Percentiles rank a stretch among this genome's conserved stretches.
phyloP scores from a whole-genome alignment of 2,113 vertebrate species.

The Amblyopsis rosae region DNA sequence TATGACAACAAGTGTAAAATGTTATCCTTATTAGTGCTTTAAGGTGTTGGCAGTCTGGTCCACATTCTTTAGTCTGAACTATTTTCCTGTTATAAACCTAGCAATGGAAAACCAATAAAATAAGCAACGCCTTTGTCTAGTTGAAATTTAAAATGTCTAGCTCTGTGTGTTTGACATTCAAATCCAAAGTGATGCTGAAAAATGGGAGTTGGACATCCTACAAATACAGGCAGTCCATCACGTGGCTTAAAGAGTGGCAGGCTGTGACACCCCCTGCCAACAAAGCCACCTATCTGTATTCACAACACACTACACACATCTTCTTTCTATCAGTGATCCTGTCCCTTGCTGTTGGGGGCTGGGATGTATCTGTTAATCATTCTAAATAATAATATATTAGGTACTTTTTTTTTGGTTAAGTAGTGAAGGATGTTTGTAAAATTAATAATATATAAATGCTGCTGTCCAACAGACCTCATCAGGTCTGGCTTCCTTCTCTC shows the following conservation, averaged over 20 bases:
- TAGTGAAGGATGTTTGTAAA: not conserved
- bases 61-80: not conserved
- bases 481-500: not conserved
- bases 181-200: constrained; percentile 9
- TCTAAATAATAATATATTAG: not conserved
- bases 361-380: too few relatives aligned
- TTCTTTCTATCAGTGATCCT: not conserved
- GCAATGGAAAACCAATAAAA: too few relatives aligned
- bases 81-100: too few relatives aligned
- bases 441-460: not conserved
- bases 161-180: not conserved
- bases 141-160: not conserved
- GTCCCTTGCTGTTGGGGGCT: not conserved
- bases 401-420: not conserved
- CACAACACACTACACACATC: not conserved
- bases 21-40: too few relatives aligned
- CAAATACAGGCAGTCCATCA: constrained; percentile 52
- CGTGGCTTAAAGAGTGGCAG: constrained; percentile 55
- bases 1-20: too few relatives aligned
- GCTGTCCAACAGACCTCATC: not conserved
- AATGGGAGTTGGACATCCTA: constrained; percentile 14
- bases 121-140: not conserved
- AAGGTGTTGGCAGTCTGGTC: too few relatives aligned
- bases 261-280: constrained; percentile 68
- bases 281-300: constrained; percentile 46